phyloP scores from a whole-genome alignment of 2,797 vertebrate genomes.

The Danio jaintianensis region DNA sequence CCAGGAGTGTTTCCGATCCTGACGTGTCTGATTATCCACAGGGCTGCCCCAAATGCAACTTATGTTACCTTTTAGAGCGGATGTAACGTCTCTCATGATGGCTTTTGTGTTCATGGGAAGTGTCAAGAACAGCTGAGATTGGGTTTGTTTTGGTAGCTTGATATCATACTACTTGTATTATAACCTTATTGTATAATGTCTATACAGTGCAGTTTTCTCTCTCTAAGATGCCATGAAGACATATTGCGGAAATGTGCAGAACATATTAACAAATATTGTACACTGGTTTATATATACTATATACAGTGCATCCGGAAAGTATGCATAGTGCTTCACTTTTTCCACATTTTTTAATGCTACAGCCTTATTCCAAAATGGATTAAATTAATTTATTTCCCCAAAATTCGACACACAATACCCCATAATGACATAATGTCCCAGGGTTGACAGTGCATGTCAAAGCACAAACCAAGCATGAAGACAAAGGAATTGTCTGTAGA shows the following conservation, averaged over 20 bases:
- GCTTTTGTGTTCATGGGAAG: slow-evolving; percentile 68
- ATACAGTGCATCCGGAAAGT: too few species aligned
- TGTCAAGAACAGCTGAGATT: slow-evolving; percentile 62
- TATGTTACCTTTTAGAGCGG: slow-evolving; percentile 57
- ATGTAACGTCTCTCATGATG: slow-evolving; percentile 70
- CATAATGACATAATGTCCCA: too few species aligned
- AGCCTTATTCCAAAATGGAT: too few species aligned
- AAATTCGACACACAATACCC: too few species aligned
- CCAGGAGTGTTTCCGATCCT: slow-evolving; percentile 12
- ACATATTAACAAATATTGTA: not conserved
- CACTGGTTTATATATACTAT: not conserved
- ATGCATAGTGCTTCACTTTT: too few species aligned
- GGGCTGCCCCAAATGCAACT: slow-evolving; percentile 33
- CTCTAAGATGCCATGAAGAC: not conserved
- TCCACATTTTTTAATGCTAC: too few species aligned
- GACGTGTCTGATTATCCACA: slow-evolving; percentile 16
- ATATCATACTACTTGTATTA: not conserved
- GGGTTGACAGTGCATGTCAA: too few species aligned
- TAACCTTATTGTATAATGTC: not conserved
- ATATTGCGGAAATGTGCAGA: not conserved
- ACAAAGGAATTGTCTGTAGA: too few species aligned
- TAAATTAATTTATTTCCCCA: too few species aligned
- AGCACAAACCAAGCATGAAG: too few species aligned
- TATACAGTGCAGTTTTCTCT: not conserved
- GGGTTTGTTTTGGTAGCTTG: slow-evolving; percentile 49